Percentiles rank a stretch among this genome's conserved stretches.
Conservation (phyloP, 2,113 vertebrate species). For the Empidonax traillii region DNA sequence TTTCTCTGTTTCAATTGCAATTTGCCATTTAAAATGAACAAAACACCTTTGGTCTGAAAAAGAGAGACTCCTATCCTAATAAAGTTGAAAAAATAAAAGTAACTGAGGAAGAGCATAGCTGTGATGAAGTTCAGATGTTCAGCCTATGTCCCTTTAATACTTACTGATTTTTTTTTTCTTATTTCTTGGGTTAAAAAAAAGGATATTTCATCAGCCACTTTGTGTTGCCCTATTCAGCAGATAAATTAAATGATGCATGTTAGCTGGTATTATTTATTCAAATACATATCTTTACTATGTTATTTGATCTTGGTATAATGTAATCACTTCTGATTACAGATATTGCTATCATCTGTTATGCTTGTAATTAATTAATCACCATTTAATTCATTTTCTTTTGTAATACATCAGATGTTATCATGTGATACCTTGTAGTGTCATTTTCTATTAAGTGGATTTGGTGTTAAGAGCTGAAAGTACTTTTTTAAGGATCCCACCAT, state of each 20-base stretch:
- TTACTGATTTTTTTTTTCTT: not conserved
- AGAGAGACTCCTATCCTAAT: not conserved
- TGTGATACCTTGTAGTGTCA: not conserved
- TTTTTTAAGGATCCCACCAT: not conserved
- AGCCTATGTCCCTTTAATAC: not conserved
- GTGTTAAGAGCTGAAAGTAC: not conserved
- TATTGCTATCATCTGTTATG: not conserved
- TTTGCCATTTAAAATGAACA: not conserved
- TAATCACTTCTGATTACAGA: constrained; percentile 20
- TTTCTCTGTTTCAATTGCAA: not conserved
- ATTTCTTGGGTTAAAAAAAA: not conserved
- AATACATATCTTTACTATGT: not conserved
- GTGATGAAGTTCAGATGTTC: not conserved
- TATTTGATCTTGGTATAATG: not conserved
- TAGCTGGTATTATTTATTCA: not conserved
- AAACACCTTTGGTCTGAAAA: not conserved
- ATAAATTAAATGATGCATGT: not conserved
- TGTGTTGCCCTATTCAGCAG: not conserved
- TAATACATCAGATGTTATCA: not conserved
- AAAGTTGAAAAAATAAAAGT: not conserved
- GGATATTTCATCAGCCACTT: not conserved
- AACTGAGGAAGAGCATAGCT: not conserved
- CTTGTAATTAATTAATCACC: constrained; percentile 27
- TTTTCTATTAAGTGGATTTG: not conserved
- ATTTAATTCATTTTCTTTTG: constrained; percentile 20